Conservation (phyloP, 2,888 invertebrate genomes). For the Lamellibrachia columna region DNA sequence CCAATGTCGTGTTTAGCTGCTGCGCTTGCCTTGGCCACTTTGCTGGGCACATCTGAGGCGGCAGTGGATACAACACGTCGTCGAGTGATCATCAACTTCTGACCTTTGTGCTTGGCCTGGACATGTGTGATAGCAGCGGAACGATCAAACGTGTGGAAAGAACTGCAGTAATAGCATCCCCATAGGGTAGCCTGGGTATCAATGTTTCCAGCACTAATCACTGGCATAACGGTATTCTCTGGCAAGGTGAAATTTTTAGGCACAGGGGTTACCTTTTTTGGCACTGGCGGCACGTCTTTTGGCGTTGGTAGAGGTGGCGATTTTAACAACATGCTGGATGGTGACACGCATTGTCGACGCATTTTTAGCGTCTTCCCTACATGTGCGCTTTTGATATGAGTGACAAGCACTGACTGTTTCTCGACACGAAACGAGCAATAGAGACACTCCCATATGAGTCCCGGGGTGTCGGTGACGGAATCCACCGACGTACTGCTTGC, state of each 20-base stretch:
- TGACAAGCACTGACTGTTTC: slow-evolving; percentile 29
- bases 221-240: neutral
- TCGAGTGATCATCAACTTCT: slow-evolving; percentile 35
- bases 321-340: neutral
- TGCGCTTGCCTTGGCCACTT: neutral
- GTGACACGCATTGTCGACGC: neutral
- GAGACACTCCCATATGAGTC: slow-evolving; percentile 32
- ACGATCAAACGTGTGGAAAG: slow-evolving; percentile 28
- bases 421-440: slow-evolving; percentile 29
- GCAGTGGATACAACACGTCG: slow-evolving; percentile 18
- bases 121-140: slow-evolving; percentile 32
- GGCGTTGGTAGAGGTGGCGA: neutral
- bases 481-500: neutral
- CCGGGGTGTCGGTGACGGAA: neutral
- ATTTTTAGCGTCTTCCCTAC: slow-evolving; percentile 31
- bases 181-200: slow-evolving; percentile 28
- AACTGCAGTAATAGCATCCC: slow-evolving; percentile 37
- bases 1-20: neutral
- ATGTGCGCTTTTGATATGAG: slow-evolving; percentile 31
- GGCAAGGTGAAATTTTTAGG: neutral
- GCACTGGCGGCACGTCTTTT: neutral
- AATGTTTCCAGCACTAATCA: neutral
- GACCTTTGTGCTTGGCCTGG: slow-evolving; percentile 29
- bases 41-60: neutral
- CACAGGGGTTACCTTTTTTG: neutral